Conservation (phyloP, 2,797 vertebrate genomes). For the Myotis myotis region DNA sequence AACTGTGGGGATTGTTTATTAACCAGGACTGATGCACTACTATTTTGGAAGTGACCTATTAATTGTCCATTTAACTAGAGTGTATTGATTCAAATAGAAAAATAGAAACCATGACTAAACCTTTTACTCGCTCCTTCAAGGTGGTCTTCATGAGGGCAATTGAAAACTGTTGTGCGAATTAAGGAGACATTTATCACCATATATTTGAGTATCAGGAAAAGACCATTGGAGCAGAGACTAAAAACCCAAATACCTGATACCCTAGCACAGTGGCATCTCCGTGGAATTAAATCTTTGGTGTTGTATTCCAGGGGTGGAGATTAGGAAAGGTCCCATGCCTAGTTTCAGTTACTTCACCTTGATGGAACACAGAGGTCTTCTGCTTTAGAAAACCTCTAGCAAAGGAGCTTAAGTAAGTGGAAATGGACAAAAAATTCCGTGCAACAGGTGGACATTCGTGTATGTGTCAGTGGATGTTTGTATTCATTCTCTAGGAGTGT, state of each 20-base stretch:
- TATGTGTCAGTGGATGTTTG: neutral
- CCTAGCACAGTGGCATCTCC: constrained; percentile 54
- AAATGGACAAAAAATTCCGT: neutral
- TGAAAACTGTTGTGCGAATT: constrained; percentile 93
- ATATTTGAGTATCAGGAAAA: constrained; percentile 81
- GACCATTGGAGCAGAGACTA: constrained; percentile 60
- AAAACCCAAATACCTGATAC: constrained; percentile 61
- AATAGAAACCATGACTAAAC: constrained; percentile 95
- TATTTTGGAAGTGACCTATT: constrained; percentile 93
- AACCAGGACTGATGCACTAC: constrained; percentile 86
- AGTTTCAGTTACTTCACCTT: constrained; percentile 34
- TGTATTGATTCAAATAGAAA: constrained; percentile 91
- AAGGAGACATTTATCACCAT: constrained; percentile 91
- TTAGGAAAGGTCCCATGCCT: neutral
- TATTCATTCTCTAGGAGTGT: neutral
- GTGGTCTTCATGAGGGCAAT: constrained; percentile 90
- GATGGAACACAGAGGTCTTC: neutral
- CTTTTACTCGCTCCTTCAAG: constrained; percentile 93
- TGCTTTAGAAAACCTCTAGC: neutral
- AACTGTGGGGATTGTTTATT: constrained; percentile 87
- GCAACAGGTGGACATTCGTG: neutral
- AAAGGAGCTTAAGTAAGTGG: neutral
- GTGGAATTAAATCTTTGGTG: constrained; percentile 45
- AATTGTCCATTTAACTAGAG: constrained; percentile 97
- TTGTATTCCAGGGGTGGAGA: neutral